These are phyloP conservation scores for Cacajao melanocephalus DNA, from an alignment of 2,797 vertebrate genomes.

Conservation along the genomic window DNA sequence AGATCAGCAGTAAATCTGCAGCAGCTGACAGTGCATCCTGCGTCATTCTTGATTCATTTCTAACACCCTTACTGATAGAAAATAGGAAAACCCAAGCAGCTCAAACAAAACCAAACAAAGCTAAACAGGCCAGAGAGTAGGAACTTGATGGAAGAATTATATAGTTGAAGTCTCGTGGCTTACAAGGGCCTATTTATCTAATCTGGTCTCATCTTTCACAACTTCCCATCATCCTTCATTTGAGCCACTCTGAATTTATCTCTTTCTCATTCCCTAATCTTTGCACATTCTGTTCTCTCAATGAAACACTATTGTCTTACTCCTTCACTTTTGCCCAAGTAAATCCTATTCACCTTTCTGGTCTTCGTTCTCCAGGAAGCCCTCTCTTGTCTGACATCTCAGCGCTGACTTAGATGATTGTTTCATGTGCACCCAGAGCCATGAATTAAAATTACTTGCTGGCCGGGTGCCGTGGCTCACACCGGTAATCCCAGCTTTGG, in stretches of 20 bases:
- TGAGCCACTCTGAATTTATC: background rate
- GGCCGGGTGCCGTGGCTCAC: too few relatives aligned
- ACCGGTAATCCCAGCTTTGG: too few relatives aligned
- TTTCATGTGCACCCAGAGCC: background rate
- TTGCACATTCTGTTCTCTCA: background rate
- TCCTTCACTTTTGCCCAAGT: background rate
- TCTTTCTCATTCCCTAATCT: background rate
- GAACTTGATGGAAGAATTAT: background rate
- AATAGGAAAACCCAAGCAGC: background rate
- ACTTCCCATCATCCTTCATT: background rate
- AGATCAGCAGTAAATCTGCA: background rate
- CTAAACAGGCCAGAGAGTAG: background rate
- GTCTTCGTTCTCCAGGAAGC: background rate
- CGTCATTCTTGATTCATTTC: conserved; percentile 37
- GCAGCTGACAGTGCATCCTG: background rate
- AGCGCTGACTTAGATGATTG: background rate
- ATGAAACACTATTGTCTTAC: background rate
- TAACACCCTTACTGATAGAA: conserved; percentile 20
- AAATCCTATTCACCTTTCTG: background rate
- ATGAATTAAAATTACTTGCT: background rate
- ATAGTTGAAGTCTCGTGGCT: background rate
- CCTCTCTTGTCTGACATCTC: background rate
- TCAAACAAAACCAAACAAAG: conserved; percentile 40
- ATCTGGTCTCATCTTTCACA: background rate
- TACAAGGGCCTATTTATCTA: background rate